Evolutionary conservation across 2,888 invertebrate genomes (phyloP).

Genomic region (Pseudococcus jackbeardsleyi): DNA sequence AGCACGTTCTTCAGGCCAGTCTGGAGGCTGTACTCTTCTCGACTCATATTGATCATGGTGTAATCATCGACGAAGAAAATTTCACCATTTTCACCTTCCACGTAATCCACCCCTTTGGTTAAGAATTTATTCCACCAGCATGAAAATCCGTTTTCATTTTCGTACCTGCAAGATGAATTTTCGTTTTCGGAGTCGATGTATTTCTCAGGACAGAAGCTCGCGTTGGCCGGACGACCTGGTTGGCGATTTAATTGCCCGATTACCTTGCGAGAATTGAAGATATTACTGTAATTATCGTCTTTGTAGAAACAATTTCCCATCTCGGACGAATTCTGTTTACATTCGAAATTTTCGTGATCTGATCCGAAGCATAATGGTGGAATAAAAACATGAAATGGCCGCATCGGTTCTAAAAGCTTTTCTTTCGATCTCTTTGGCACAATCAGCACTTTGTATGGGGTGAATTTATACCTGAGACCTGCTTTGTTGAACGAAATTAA

Average conservation of each 20-base stretch:
- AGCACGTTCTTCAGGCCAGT: neutral
- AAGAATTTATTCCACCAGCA: constrained; percentile 1
- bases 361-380: neutral
- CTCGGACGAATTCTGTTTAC: neutral
- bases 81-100: neutral
- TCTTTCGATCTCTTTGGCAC: neutral
- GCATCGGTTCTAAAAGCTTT: neutral
- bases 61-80: neutral
- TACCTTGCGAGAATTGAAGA: neutral
- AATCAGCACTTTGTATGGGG: neutral
- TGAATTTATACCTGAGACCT: neutral
- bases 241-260: neutral
- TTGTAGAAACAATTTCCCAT: neutral
- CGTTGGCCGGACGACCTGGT: neutral
- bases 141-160: neutral
- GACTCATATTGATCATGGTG: neutral
- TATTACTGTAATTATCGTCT: neutral
- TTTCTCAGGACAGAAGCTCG: neutral
- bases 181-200: neutral
- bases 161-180: neutral
- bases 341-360: neutral
- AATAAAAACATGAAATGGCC: neutral
- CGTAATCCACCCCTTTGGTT: neutral
- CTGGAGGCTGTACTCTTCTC: neutral
- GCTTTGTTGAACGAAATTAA: neutral